phyloP scores from a whole-genome alignment of 2,113 vertebrate species.

The Protomyctophum bolini region DNA sequence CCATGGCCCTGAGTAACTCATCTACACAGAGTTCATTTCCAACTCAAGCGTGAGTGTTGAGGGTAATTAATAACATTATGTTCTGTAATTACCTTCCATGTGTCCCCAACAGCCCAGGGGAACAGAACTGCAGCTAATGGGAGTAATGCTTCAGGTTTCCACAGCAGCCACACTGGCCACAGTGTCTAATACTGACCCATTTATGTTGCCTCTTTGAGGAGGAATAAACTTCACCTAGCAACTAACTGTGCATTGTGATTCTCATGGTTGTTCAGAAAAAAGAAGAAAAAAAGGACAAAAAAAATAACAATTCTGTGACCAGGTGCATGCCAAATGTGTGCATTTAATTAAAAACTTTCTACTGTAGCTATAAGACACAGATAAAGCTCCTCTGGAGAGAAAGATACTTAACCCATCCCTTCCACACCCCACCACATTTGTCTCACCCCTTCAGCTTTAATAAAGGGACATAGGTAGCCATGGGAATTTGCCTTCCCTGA shows the following conservation, averaged over 20 bases:
- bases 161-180: constrained; percentile 53
- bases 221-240: constrained; percentile 23
- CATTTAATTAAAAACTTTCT: constrained; percentile 54
- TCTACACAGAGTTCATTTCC: constrained; percentile 49
- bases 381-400: constrained; percentile 60
- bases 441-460: constrained; percentile 53
- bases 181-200: constrained; percentile 53
- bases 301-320: constrained; percentile 15
- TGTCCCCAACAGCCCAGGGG: constrained; percentile 62
- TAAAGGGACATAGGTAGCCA: constrained; percentile 61
- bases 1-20: constrained; percentile 47
- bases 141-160: constrained; percentile 58
- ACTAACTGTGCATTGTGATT: background rate
- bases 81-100: constrained; percentile 76
- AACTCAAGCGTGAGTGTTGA: constrained; percentile 37
- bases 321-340: constrained; percentile 37
- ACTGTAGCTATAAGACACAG: constrained; percentile 33
- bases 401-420: constrained; percentile 59
- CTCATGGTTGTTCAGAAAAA: constrained; percentile 2
- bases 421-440: constrained; percentile 42
- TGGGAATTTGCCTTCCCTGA: constrained; percentile 51
- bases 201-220: constrained; percentile 44
- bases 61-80: constrained; percentile 79
- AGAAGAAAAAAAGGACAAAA: background rate
- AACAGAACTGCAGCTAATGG: constrained; percentile 63